Percentiles rank a stretch among this genome's conserved stretches.
phyloP scores from a whole-genome alignment of 2,113 vertebrate genomes.

The Elephas maximus region DNA sequence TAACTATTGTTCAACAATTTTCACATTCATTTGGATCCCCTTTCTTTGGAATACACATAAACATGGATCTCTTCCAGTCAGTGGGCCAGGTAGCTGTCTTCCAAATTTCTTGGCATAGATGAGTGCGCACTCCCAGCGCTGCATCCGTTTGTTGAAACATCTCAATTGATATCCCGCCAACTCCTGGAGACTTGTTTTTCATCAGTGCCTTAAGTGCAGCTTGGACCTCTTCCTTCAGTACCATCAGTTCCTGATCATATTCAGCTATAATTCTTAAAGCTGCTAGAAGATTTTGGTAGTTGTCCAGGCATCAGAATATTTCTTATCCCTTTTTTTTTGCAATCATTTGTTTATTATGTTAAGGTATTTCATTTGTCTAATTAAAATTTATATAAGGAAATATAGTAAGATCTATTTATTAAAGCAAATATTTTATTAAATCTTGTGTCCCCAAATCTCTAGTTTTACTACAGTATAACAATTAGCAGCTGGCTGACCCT shows the following conservation, averaged over 20 bases:
- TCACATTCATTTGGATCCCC: too few species aligned
- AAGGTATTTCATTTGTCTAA: slow-evolving; percentile 13
- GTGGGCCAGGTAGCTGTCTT: too few species aligned
- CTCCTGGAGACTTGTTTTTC: too few species aligned
- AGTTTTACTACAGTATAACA: slow-evolving; percentile 37
- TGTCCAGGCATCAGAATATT: background rate
- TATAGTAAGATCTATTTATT: slow-evolving; percentile 3
- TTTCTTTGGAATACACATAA: too few species aligned
- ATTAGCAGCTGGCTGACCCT: background rate
- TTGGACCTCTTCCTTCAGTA: too few species aligned
- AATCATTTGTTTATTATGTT: background rate
- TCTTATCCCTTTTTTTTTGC: background rate
- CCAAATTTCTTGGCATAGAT: too few species aligned
- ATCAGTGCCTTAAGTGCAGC: too few species aligned
- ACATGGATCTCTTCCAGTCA: too few species aligned
- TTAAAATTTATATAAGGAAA: slow-evolving; percentile 33
- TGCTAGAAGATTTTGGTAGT: background rate
- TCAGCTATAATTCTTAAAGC: background rate
- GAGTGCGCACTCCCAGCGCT: too few species aligned
- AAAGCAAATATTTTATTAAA: background rate
- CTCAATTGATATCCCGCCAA: too few species aligned
- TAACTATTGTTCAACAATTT: too few species aligned
- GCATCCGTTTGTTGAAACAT: too few species aligned
- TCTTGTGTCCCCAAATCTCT: background rate
- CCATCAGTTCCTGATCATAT: background rate